Percentiles rank a stretch among this genome's conserved stretches.
Conservation (phyloP, 1,140 invertebrate genomes). For the Bacillus rossius region DNA sequence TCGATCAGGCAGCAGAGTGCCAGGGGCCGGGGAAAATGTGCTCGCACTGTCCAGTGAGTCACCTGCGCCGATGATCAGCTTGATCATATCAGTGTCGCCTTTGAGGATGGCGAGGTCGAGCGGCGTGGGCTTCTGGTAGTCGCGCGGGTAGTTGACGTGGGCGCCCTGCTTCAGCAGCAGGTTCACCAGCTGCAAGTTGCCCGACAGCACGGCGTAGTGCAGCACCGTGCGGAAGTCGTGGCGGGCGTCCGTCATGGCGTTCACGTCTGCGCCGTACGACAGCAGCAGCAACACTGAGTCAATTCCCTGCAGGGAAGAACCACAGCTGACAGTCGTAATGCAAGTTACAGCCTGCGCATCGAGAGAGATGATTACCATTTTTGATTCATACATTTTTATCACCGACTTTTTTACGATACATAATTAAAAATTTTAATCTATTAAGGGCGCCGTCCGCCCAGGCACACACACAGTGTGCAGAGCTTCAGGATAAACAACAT, state of each 20-base stretch:
- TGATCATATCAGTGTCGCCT: conserved; percentile 67
- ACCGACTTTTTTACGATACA: too few species aligned
- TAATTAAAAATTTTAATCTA: too few species aligned
- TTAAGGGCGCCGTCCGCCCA: too few species aligned
- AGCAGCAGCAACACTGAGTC: conserved; percentile 70
- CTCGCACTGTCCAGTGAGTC: too few species aligned
- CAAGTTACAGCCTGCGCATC: too few species aligned
- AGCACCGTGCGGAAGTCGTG: conserved; percentile 79
- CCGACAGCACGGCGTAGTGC: conserved; percentile 81
- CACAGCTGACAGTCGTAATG: too few species aligned
- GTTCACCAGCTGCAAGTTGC: conserved; percentile 70
- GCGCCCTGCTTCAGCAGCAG: conserved; percentile 78
- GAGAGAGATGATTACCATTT: too few species aligned
- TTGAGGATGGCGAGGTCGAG: conserved; percentile 79
- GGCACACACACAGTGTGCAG: too few species aligned
- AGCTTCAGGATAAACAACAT: too few species aligned
- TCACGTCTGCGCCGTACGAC: conserved; percentile 73
- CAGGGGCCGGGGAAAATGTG: too few species aligned
- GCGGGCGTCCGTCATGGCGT: conserved; percentile 70
- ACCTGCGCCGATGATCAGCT: conserved; percentile 63
- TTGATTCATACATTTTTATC: too few species aligned
- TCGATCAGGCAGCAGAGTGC: too few species aligned
- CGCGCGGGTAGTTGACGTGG: conserved; percentile 55
- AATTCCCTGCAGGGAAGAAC: conserved; percentile 58
- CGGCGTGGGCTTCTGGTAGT: conserved; percentile 74